Evolutionary conservation across 2,113 vertebrate genomes (phyloP).

Genomic region (Cervus canadensis): DNA sequence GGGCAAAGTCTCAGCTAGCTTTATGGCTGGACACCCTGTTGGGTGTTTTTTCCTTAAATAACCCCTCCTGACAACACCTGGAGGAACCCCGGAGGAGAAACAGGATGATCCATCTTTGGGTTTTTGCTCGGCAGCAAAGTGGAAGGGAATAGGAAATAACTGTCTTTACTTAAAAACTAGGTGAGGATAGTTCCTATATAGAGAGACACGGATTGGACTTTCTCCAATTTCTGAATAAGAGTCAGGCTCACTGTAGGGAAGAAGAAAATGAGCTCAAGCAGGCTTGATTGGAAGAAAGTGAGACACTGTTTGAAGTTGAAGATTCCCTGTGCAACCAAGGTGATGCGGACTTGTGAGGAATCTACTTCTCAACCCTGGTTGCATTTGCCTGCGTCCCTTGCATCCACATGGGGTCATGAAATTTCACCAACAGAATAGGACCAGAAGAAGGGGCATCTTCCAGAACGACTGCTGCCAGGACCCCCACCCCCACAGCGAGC

Average conservation of each 20-base stretch:
- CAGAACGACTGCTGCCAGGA: neutral
- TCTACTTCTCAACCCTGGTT: neutral
- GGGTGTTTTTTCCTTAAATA: neutral
- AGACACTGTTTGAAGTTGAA: neutral
- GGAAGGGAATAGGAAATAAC: neutral
- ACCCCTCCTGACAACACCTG: neutral
- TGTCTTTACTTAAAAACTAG: neutral
- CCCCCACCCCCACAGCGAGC: rapidly evolving
- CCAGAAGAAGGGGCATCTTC: neutral
- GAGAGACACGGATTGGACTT: neutral
- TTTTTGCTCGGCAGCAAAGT: neutral
- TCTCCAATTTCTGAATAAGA: neutral
- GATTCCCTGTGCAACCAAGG: neutral
- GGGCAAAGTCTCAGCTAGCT: neutral
- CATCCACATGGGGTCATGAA: rapidly evolving
- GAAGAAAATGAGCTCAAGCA: neutral
- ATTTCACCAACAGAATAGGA: neutral
- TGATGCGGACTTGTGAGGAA: rapidly evolving
- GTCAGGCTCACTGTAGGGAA: neutral
- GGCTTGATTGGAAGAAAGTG: neutral
- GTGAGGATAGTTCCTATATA: neutral
- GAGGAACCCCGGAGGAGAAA: neutral
- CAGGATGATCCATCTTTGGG: neutral
- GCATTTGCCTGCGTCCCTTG: neutral
- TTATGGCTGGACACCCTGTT: neutral